Evolutionary conservation across 53 echinoderm and acorn worm species (phyloP).

Genomic region (Temnopleurus reevesii): DNA sequence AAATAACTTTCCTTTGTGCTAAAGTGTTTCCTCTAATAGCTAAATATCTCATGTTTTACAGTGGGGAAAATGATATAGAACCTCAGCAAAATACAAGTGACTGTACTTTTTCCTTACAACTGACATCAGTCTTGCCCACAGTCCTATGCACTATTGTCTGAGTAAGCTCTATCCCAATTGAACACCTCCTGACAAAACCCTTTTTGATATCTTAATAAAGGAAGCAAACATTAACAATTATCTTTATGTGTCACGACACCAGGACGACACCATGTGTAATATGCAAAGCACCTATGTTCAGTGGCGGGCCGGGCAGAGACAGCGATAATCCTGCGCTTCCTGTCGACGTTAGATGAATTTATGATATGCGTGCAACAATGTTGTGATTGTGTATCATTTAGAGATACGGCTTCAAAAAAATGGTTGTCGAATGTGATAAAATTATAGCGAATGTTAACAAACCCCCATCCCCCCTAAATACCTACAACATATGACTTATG

Average conservation of each 20-base stretch:
- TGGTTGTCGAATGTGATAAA: too few relatives aligned
- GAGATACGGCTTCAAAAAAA: too few relatives aligned
- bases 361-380: background rate
- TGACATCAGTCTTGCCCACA: background rate
- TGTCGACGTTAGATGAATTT: background rate
- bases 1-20: too few relatives aligned
- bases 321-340: background rate
- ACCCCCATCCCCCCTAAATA: too few relatives aligned
- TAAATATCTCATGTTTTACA: too few relatives aligned
- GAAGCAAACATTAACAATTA: slow-evolving; percentile 18
- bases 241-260: background rate
- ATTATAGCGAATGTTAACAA: too few relatives aligned
- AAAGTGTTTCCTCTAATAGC: too few relatives aligned
- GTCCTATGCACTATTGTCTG: background rate
- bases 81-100: too few relatives aligned
- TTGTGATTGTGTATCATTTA: too few relatives aligned
- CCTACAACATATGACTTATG: too few relatives aligned
- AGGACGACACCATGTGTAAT: background rate
- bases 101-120: too few relatives aligned
- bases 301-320: background rate
- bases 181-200: background rate
- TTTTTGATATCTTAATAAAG: slow-evolving; percentile 21
- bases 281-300: background rate
- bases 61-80: too few relatives aligned
- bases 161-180: background rate